Percentiles rank a stretch among this genome's conserved stretches.
These are phyloP conservation scores for Brachionus manjavacas DNA, from an alignment of 1,140 invertebrate genomes.

Conservation along the genomic window DNA sequence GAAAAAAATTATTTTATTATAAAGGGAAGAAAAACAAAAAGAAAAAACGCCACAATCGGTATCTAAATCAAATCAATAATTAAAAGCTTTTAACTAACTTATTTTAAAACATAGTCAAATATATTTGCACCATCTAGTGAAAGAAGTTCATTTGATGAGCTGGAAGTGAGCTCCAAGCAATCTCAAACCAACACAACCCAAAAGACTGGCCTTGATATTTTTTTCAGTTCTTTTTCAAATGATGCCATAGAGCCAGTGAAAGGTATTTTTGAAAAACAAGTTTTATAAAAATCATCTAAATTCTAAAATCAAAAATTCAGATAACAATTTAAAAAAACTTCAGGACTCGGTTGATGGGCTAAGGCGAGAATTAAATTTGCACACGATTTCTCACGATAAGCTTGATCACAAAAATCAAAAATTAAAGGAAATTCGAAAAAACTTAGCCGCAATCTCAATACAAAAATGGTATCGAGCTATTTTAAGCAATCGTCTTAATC, in stretches of 20 bases:
- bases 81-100: not conserved
- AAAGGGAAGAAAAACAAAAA: not conserved
- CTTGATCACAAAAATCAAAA: not conserved
- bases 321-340: conserved; percentile 14
- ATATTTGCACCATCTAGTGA: not conserved
- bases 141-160: conserved; percentile 18
- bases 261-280: not conserved
- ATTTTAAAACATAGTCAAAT: not conserved
- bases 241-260: not conserved
- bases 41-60: not conserved
- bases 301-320: not conserved
- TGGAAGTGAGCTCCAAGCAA: not conserved
- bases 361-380: not conserved
- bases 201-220: not conserved
- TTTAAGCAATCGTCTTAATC: not conserved
- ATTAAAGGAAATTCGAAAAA: not conserved
- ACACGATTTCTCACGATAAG: not conserved
- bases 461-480: conserved; percentile 30
- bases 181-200: not conserved
- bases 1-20: not conserved
- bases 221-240: conserved; percentile 15
- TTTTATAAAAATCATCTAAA: no score
- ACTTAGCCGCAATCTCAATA: conserved; percentile 8
- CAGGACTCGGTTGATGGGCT: conserved; percentile 15
- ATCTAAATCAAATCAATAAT: not conserved